Evolutionary conservation across 2,797 vertebrate genomes (phyloP).

Genomic region (Falco peregrinus): DNA sequence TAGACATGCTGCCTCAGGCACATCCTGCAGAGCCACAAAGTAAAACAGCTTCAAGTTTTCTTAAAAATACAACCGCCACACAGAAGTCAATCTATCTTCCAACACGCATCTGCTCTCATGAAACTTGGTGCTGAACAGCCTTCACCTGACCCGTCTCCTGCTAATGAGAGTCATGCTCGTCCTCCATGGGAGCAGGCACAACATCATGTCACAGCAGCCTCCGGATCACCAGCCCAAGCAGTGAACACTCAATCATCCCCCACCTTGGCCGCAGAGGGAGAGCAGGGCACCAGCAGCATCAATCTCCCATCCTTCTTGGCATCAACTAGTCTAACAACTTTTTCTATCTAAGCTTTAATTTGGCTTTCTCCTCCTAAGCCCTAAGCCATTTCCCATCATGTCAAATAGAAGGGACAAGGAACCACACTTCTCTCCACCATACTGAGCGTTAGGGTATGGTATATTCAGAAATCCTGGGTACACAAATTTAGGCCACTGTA

Average conservation of each 20-base stretch:
- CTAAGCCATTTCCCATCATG: neutral
- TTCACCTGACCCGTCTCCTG: neutral
- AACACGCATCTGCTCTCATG: rapidly evolving
- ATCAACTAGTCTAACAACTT: neutral
- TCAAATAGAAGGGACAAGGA: neutral
- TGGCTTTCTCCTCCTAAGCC: neutral
- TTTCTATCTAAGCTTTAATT: neutral
- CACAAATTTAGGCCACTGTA: neutral
- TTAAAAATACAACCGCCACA: neutral
- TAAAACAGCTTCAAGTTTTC: neutral
- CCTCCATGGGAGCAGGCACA: neutral
- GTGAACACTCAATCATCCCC: too few species aligned
- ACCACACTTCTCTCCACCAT: neutral
- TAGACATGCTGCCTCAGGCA: neutral
- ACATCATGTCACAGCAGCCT: neutral
- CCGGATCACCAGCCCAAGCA: neutral
- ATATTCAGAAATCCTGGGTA: neutral
- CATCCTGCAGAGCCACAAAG: neutral
- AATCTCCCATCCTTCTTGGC: neutral
- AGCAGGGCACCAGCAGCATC: neutral
- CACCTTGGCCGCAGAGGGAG: neutral
- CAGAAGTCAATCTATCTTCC: neutral
- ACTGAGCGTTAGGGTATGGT: neutral
- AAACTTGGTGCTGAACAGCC: rapidly evolving
- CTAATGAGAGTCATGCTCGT: rapidly evolving